Conservation (phyloP, 2,113 vertebrate genomes). For the Macrotus californicus region DNA sequence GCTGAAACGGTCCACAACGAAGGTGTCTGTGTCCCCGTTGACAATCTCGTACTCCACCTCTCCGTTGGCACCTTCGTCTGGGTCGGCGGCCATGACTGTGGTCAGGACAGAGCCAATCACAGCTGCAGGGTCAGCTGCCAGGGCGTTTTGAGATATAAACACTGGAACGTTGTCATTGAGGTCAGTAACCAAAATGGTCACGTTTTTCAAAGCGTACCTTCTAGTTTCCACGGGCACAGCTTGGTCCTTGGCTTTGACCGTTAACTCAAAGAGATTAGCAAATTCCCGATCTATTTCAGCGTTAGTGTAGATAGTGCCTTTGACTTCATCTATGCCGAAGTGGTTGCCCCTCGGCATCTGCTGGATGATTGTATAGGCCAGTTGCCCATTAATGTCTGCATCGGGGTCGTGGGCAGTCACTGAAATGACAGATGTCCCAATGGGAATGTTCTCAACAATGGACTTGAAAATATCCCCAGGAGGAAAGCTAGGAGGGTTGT, state of each 20-base stretch:
- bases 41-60: constrained; percentile 96
- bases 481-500: constrained; percentile 93
- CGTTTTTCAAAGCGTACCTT: constrained; percentile 92
- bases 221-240: constrained; percentile 92
- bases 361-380: constrained; percentile 91
- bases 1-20: constrained; percentile 95
- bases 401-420: constrained; percentile 94
- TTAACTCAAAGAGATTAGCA: constrained; percentile 94
- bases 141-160: constrained; percentile 94
- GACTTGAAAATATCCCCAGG: constrained; percentile 96
- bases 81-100: constrained; percentile 92
- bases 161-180: constrained; percentile 93
- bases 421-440: constrained; percentile 90
- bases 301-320: constrained; percentile 88
- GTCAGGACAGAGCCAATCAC: constrained; percentile 93
- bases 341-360: constrained; percentile 93
- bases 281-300: constrained; percentile 95
- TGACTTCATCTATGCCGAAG: constrained; percentile 87
- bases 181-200: constrained; percentile 95
- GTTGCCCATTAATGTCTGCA: constrained; percentile 93
- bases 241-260: constrained; percentile 93
- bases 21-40: constrained; percentile 91
- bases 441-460: constrained; percentile 92
- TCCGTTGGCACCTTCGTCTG: constrained; percentile 93
- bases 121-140: constrained; percentile 90